Base-by-base conservation (phyloP, 2,888 invertebrate genomes). In the Torymus auratus region DNA sequence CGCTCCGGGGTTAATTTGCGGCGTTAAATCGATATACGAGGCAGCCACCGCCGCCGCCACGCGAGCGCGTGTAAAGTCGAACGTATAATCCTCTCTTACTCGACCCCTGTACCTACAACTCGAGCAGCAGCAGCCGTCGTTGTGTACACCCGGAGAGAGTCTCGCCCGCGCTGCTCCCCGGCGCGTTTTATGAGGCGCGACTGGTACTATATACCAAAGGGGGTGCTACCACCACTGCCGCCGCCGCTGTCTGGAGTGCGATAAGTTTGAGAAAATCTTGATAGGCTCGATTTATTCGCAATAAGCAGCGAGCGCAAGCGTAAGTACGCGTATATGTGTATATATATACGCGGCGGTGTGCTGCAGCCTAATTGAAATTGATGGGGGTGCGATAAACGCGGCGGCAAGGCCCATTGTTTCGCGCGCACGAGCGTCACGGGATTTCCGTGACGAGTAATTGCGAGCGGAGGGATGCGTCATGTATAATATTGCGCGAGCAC, bases 1-100 rank as follows among this genome's bases (percentile, higher is more conserved):
- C 80, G 77, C 74, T 41, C 41, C 41, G 61, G 72, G 70, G 70
- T 80, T 80, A 77, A 82, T 82, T 82, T 77, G 80, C 74, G 67
- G 70, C 77, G 74, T 82, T 80, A 80, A 80, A 82, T 80, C 80
- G 80, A 82, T 82, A 82, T 55, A 20, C 23, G 11, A 53, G 55
- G 17, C 64, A 15, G n/a, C 4, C 23, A 1, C 13, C 11, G 28
- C 14, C n/a, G 3, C 12, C 68, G 2, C 68, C 76, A 62, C 17
- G 50, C 60, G 69, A 52, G 28, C 50, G 10, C 53, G 67, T 60
- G 20, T 56, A 50, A 41, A 53, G 23, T 72, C 28, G 61, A 28
- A 53, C 56, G 62, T 55, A 79, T 69, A 79, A 74, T 79, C 53
- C 52, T 52, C 14, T 53, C 50, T 60, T 52, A 52, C 71, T 58